Conservation (phyloP, 1,140 invertebrate species). For the Papilio polytes region DNA sequence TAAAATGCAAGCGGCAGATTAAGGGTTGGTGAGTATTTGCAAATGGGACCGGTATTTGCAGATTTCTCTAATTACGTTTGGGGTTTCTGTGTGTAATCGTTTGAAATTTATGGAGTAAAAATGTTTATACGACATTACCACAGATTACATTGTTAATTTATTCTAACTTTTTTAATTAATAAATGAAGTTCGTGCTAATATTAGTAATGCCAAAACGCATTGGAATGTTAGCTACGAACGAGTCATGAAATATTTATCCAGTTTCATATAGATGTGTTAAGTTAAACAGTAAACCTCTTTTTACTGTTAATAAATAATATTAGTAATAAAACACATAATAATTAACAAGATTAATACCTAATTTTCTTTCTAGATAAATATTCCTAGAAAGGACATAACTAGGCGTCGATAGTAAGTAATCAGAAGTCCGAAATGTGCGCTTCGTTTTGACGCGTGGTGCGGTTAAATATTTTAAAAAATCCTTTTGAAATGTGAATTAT, state of each 20-base stretch:
- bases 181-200: neutral
- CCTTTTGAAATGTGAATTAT: neutral
- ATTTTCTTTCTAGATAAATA: neutral
- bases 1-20: constrained; percentile 81
- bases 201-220: neutral
- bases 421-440: neutral
- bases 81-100: constrained; percentile 62
- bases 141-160: neutral
- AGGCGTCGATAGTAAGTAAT: neutral
- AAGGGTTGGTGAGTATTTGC: constrained; percentile 73
- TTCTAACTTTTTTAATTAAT: neutral
- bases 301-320: neutral
- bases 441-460: neutral
- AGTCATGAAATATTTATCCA: neutral
- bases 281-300: neutral
- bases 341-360: neutral
- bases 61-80: constrained; percentile 68
- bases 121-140: neutral
- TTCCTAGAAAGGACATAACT: neutral
- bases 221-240: neutral
- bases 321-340: neutral
- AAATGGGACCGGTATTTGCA: constrained; percentile 74
- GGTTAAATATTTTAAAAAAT: neutral
- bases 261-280: neutral
- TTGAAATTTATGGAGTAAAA: constrained; percentile 52